Conservation (phyloP, 2,888 invertebrate species). For the Caradrina clavipalpis region DNA sequence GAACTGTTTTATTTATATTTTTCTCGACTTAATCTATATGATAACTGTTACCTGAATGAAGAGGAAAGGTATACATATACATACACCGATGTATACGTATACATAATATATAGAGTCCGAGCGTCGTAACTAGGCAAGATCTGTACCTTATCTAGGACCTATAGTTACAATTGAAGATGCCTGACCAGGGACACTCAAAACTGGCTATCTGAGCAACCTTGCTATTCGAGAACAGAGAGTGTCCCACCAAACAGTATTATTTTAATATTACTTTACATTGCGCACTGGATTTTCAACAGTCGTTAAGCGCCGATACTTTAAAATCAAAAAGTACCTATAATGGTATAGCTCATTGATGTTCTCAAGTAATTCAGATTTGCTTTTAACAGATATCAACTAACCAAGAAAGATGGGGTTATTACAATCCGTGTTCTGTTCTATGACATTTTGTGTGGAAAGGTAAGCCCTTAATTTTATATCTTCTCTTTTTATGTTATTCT, state of each 20-base stretch:
- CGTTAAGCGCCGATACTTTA: no score
- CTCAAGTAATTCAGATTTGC: neutral
- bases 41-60: neutral
- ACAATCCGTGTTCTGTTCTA: constrained; percentile 83
- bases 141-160: neutral
- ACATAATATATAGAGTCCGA: neutral
- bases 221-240: neutral
- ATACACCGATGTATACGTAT: no score
- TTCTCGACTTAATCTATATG: neutral
- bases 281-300: no score
- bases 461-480: constrained; percentile 57
- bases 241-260: no score
- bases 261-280: no score
- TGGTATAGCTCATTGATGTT: neutral
- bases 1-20: neutral
- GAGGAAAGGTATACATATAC: no score
- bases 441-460: constrained; percentile 85
- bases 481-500: neutral
- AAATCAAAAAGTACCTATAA: no score
- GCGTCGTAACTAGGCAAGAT: no score
- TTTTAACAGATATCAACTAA: constrained; percentile 45
- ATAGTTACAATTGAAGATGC: neutral
- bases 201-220: neutral
- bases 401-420: constrained; percentile 78
- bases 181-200: neutral